Percentiles rank a stretch among this genome's conserved stretches.
Evolutionary conservation across 2,113 vertebrate genomes (phyloP).

Genomic region (Hippocampus guttulatus): DNA sequence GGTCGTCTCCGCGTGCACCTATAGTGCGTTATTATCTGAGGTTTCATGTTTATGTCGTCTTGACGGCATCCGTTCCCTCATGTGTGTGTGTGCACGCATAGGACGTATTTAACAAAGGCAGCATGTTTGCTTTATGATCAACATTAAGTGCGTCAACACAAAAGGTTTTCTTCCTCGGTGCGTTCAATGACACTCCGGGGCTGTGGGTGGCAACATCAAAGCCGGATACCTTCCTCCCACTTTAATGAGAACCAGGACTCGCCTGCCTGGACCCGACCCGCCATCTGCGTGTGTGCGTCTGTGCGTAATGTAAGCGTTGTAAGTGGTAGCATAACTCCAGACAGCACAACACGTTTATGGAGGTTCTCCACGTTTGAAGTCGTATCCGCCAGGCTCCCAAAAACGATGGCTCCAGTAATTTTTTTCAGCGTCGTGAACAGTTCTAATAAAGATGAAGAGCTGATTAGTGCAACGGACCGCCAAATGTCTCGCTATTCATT

Average conservation of each 20-base stretch:
- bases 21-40: slow-evolving; percentile 26
- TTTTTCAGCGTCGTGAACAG: slow-evolving; percentile 45
- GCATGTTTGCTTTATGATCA: slow-evolving; percentile 74
- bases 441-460: slow-evolving; percentile 54
- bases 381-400: slow-evolving; percentile 28
- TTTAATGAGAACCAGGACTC: slow-evolving; percentile 78
- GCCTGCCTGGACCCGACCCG: slow-evolving; percentile 72
- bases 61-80: slow-evolving; percentile 33
- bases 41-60: slow-evolving; percentile 45
- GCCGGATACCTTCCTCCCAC: slow-evolving; percentile 62
- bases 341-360: slow-evolving; percentile 54
- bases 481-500: slow-evolving; percentile 48
- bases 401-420: slow-evolving; percentile 25
- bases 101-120: slow-evolving; percentile 72
- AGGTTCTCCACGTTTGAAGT: slow-evolving; percentile 56
- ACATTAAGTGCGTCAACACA: slow-evolving; percentile 66
- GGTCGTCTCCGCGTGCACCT: slow-evolving; percentile 13
- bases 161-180: slow-evolving; percentile 66
- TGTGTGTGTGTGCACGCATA: slow-evolving; percentile 5
- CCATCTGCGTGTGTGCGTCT: slow-evolving; percentile 66
- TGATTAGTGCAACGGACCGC: slow-evolving; percentile 43
- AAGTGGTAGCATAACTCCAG: slow-evolving; percentile 56
- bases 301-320: slow-evolving; percentile 40
- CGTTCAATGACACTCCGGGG: slow-evolving; percentile 70
- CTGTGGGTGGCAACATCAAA: slow-evolving; percentile 79